Evolutionary conservation across 2,797 vertebrate species (phyloP).

Genomic region (Alexandromys oeconomus): DNA sequence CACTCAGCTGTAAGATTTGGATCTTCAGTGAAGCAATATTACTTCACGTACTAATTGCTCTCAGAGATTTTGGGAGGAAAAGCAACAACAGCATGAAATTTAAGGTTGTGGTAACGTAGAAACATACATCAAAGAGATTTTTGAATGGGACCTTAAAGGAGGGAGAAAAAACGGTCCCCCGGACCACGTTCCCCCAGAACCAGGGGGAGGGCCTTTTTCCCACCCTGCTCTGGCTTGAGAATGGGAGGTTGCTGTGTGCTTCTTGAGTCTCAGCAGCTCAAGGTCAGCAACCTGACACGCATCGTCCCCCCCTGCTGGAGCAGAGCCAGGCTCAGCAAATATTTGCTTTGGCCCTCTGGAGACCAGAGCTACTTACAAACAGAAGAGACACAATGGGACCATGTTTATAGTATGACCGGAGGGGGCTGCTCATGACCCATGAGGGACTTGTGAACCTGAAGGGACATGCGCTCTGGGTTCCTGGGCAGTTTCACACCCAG

Average conservation of each 20-base stretch:
- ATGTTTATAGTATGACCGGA: not conserved
- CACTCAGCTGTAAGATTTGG: constrained; percentile 17
- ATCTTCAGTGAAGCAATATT: accelerated
- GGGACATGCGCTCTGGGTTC: not conserved
- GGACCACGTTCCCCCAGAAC: not conserved
- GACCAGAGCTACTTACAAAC: not conserved
- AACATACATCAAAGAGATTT: not conserved
- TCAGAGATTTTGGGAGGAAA: not conserved
- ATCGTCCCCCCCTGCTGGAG: not conserved
- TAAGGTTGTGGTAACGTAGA: not conserved
- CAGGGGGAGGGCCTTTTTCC: not conserved
- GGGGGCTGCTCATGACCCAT: not conserved
- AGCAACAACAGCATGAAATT: not conserved
- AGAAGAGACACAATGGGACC: not conserved
- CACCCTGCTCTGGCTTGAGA: not conserved
- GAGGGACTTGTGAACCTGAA: not conserved
- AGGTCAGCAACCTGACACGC: not conserved
- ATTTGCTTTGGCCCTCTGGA: not conserved
- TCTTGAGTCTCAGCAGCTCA: not conserved
- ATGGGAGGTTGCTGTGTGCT: not conserved
- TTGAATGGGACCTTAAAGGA: not conserved
- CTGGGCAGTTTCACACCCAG: not conserved
- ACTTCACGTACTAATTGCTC: not conserved
- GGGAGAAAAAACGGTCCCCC: not conserved
- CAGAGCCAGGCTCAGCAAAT: constrained; percentile 8